phyloP scores from a whole-genome alignment of 1,140 invertebrate genomes.

The Halesus radiatus region DNA sequence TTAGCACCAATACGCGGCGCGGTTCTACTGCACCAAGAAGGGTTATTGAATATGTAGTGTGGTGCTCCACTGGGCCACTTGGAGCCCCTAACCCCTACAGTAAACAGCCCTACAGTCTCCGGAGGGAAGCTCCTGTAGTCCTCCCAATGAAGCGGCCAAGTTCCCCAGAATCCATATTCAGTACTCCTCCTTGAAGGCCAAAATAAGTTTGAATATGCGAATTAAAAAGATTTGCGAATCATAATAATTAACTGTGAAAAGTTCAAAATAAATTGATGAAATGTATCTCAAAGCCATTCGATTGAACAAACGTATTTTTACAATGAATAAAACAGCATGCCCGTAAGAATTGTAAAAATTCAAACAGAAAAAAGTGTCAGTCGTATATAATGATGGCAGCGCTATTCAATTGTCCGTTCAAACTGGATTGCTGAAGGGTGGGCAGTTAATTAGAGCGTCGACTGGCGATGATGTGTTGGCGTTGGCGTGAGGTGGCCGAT shows the following conservation, averaged over 20 bases:
- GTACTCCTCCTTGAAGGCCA: conserved; percentile 51
- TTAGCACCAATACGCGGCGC: conserved; percentile 53
- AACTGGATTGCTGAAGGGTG: conserved; percentile 38
- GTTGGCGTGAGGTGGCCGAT: conserved; percentile 23
- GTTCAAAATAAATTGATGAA: conserved; percentile 56
- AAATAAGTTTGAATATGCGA: conserved; percentile 55
- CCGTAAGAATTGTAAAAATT: conserved; percentile 36
- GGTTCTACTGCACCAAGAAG: conserved; percentile 56
- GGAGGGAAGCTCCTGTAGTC: not conserved
- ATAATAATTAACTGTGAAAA: conserved; percentile 56
- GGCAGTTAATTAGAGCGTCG: conserved; percentile 7
- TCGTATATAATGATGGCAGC: conserved; percentile 38
- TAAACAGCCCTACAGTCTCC: not conserved
- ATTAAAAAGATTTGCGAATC: conserved; percentile 55
- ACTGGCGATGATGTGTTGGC: conserved; percentile 12
- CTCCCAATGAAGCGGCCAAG: not conserved
- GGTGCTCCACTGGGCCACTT: not conserved
- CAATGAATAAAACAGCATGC: conserved; percentile 53
- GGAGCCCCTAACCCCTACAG: too few species aligned
- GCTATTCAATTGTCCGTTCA: conserved; percentile 59
- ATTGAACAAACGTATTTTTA: conserved; percentile 47
- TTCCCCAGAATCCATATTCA: conserved; percentile 46
- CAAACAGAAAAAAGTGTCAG: conserved; percentile 25
- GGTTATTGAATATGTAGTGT: conserved; percentile 54
- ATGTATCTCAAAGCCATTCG: conserved; percentile 51